These are phyloP conservation scores for Chorisops tibialis DNA, from an alignment of 2,888 invertebrate genomes.

Conservation along the genomic window DNA sequence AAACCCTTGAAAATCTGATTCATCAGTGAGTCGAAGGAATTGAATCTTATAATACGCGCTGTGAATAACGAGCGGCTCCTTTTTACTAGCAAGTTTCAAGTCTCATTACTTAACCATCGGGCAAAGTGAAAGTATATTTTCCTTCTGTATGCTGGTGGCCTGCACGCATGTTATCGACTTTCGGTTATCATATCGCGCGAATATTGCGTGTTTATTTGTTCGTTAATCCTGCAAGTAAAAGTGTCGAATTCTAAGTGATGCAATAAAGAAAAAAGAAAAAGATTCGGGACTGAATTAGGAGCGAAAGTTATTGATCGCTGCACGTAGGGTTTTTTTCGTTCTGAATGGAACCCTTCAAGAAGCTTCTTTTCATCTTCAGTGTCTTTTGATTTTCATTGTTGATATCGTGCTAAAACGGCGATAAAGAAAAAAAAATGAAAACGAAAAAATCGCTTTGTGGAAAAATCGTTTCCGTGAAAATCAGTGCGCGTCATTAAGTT, in stretches of 20 bases:
- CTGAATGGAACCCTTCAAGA: slow-evolving; percentile 9
- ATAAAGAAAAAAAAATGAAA: too few species aligned
- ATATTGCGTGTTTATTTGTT: neutral
- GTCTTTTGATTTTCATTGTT: slow-evolving; percentile 9
- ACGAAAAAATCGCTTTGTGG: too few species aligned
- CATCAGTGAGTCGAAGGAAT: slow-evolving; percentile 15
- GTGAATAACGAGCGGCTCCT: neutral
- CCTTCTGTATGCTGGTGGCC: neutral
- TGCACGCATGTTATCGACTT: neutral
- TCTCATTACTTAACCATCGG: neutral
- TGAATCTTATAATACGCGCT: slow-evolving; percentile 10
- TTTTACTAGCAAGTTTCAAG: neutral
- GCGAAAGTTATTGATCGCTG: slow-evolving; percentile 17
- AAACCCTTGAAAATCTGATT: slow-evolving; percentile 15
- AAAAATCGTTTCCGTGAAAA: too few species aligned
- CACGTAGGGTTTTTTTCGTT: slow-evolving; percentile 7
- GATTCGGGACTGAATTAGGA: neutral
- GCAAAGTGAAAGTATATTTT: slow-evolving; percentile 3
- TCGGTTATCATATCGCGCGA: neutral
- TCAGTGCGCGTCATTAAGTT: too few species aligned
- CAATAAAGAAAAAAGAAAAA: neutral
- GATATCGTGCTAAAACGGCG: neutral
- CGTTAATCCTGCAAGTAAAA: neutral
- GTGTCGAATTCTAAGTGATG: neutral
- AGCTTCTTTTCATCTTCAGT: neutral